A percentile compares a stretch with the other conserved stretches of the same genome.
These are phyloP conservation scores for Dendrocincla tyrannina DNA, from an alignment of 2,797 vertebrate genomes.

Conservation along the genomic window DNA sequence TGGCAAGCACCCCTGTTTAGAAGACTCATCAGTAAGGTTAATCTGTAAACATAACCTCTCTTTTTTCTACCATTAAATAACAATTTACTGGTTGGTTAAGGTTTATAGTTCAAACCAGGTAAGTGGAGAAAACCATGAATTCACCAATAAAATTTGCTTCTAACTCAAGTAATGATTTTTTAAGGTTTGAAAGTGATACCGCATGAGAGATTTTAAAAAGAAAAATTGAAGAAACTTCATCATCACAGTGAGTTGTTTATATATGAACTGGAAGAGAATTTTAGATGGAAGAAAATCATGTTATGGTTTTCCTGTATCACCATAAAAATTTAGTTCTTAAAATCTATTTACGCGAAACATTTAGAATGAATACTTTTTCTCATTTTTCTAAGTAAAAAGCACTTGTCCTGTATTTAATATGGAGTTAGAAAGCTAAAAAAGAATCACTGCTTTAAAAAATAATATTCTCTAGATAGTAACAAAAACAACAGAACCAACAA, in stretches of 20 bases:
- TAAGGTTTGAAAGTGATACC: background rate
- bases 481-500: background rate
- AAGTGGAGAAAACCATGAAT: background rate
- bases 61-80: background rate
- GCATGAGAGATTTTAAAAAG: background rate
- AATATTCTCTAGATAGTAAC: background rate
- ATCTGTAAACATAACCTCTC: background rate
- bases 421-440: background rate
- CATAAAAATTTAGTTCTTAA: background rate
- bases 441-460: background rate
- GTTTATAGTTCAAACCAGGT: background rate
- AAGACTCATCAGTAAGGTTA: background rate
- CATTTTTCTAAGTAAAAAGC: background rate
- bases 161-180: background rate
- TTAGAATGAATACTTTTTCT: background rate
- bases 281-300: background rate
- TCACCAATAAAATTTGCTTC: background rate
- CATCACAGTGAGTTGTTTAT: background rate
- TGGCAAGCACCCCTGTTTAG: conserved; percentile 20
- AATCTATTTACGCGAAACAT: background rate
- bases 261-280: background rate
- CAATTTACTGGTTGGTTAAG: background rate
- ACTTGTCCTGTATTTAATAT: background rate
- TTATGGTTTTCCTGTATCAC: background rate
- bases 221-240: background rate